Evolutionary conservation across 2,797 vertebrate species (phyloP), one percentile per base, ranked within the genome.

Genomic region (Nothura maculosa): DNA sequence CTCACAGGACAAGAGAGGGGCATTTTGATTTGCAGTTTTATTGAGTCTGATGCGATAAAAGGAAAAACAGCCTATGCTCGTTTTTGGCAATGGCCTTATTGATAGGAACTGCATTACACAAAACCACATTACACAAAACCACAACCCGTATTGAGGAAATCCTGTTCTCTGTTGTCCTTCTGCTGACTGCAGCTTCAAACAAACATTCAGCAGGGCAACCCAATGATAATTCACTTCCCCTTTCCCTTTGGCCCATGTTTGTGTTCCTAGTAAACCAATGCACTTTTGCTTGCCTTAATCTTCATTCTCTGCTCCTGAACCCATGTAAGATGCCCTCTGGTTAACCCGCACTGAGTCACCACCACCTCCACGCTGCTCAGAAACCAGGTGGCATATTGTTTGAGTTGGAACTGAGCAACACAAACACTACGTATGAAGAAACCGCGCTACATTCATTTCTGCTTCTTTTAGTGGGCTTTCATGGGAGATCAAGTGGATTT

Each of bases 371-470:
- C 24, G 22, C 88, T 80, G 69, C 86, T 85, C 66, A 83, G 52
- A 83, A 69, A 34, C 66, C 75, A 73, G 69, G 62, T 83, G 60
- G 77, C 60, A 70, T 68, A 60, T 47, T 78, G 40, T 87, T 94
- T 66, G 73, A 89, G 38, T 63, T 91, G 90, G 84, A 95, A 63
- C 47, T 62, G 62, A 90, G 66, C 61, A 55, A 68, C 38, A 66
- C 80, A 78, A 81, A 85, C 40, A 22, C 21, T 67, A 82, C 17
- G 27, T 74, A 64, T 30, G 73, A 66, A 90, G 55, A 79, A 81
- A 69, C 4, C 48, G 50, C 45, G 69, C 47, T 73, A 15, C 28
- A 57, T 69, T 50, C 58, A 57, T 61, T 86, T 62, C 54, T 88
- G 13, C 34, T 66, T 48, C 84, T 89, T 55, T 68, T 18, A 40